Evolutionary conservation across 2,113 vertebrate species (phyloP), one percentile per base, ranked within the genome.

Genomic region (Plotosus lineatus): DNA sequence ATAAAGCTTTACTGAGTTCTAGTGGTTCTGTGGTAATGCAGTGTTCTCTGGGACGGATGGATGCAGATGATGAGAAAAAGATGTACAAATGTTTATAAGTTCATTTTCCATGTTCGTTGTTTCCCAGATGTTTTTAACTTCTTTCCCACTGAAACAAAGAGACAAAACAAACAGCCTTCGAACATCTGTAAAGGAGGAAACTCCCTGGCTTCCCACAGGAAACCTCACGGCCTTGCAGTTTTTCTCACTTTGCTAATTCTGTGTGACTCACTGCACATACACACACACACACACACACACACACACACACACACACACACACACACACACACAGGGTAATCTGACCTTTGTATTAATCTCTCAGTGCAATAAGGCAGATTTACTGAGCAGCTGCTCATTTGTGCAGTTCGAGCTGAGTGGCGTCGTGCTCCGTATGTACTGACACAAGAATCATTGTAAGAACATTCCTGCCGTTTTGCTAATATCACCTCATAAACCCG

Each of bases 1-100:
- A 74, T 68, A 75, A 15, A 60, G 79, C 72, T 87, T 79, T 75
- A 77, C 78, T 80, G 82, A 83, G 79, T 73, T 80, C 56, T 55
- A 31, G 79, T 36, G 51, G 74, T 17, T 86, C 7, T 48, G 55
- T 77, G 65, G 38, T 55, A 42, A 74, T 8, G 28, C 28, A 2
- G 55, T 48, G 80, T 65, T 71, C 79, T 51, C 69, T 9, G 36
- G 12, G 17, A 11, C 12, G 31, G 48, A 69, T 36, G 51, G n/a
- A 23, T 23, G 26, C 9, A 51, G 51, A 31, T 12, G 11, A 46
- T 55, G 66, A 61, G 60, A 71, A 48, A 33, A 11, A 76, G n/a
- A 55, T 19, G 61, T 75, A 60, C 53, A 80, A 72, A 84, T 73
- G 65, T 72, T 72, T 61, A 40, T 8, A 50, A 40, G 40, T 15